These are phyloP conservation scores for Propithecus coquereli DNA, from an alignment of 2,113 vertebrate genomes.

Conservation along the genomic window DNA sequence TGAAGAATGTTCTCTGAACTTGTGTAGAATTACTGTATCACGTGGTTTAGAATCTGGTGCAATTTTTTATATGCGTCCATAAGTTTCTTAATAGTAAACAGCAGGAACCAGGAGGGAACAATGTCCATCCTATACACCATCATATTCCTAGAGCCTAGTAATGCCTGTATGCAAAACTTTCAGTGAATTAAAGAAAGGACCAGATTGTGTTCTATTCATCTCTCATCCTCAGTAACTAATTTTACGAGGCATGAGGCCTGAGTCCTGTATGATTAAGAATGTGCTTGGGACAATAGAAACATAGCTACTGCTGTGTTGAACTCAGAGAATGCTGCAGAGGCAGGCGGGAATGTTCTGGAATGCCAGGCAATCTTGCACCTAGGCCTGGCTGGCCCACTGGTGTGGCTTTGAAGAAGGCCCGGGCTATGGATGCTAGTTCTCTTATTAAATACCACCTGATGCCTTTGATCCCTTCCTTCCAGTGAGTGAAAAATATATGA, in stretches of 20 bases:
- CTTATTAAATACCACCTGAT: not conserved
- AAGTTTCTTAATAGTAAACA: not conserved
- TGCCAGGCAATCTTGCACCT: too few species aligned
- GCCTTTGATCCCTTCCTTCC: not conserved
- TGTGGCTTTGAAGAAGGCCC: not conserved
- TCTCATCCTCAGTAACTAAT: not conserved
- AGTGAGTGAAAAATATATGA: not conserved
- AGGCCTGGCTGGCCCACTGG: not conserved
- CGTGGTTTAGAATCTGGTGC: not conserved
- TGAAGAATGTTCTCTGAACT: not conserved
- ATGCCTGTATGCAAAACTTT: not conserved
- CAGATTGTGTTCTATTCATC: not conserved
- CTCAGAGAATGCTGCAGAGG: not conserved
- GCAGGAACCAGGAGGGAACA: not conserved
- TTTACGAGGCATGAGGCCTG: not conserved
- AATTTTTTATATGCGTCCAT: not conserved
- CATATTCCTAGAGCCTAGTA: not conserved
- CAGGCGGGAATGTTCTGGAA: not conserved
- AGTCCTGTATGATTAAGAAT: not conserved
- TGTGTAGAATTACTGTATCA: not conserved
- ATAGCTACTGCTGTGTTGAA: not conserved
- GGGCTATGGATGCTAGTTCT: not conserved
- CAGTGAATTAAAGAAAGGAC: not conserved
- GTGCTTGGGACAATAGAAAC: not conserved
- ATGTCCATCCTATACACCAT: not conserved